phyloP scores from a whole-genome alignment of 1,140 invertebrate species.

The Drosophila eugracilis region DNA sequence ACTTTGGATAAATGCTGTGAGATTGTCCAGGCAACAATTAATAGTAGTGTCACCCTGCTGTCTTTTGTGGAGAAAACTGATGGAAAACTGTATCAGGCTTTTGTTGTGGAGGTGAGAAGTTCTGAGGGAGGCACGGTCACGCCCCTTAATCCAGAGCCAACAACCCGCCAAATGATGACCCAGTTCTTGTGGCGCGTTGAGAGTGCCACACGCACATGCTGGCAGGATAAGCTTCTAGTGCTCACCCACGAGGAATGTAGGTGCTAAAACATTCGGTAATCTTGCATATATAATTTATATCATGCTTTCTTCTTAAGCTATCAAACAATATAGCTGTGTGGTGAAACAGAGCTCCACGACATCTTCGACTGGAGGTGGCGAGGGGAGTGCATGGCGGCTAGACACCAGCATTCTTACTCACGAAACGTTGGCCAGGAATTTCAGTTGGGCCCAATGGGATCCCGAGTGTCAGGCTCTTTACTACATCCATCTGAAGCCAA shows the following conservation, averaged over 20 bases:
- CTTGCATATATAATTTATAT: neutral
- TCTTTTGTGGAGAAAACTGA: slow-evolving; percentile 88
- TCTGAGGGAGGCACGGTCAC: slow-evolving; percentile 85
- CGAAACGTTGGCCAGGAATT: slow-evolving; percentile 89
- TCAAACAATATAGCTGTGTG: slow-evolving; percentile 71
- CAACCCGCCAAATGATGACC: slow-evolving; percentile 89
- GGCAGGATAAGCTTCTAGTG: slow-evolving; percentile 89
- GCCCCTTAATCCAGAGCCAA: slow-evolving; percentile 84
- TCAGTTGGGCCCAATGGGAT: slow-evolving; percentile 94
- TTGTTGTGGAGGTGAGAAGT: slow-evolving; percentile 87
- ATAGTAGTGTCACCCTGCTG: slow-evolving; percentile 88
- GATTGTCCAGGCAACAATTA: slow-evolving; percentile 92
- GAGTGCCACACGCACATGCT: slow-evolving; percentile 85
- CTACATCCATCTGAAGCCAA: slow-evolving; percentile 91
- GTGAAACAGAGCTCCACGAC: slow-evolving; percentile 63
- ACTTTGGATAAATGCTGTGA: slow-evolving; percentile 87
- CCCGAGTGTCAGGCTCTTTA: slow-evolving; percentile 89
- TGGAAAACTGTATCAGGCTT: slow-evolving; percentile 85
- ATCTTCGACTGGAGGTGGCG: slow-evolving; percentile 83
- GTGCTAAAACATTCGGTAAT: slow-evolving; percentile 51
- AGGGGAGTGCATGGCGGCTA: slow-evolving; percentile 85
- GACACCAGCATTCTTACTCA: slow-evolving; percentile 86
- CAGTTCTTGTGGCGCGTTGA: slow-evolving; percentile 92
- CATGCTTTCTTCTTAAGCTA: slow-evolving; percentile 38
- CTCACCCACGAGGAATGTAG: slow-evolving; percentile 93